Percentiles rank a stretch among this genome's conserved stretches.
Conservation (phyloP, 37 sponge, comb jelly and placozoan species). For the Crambe crambe region DNA sequence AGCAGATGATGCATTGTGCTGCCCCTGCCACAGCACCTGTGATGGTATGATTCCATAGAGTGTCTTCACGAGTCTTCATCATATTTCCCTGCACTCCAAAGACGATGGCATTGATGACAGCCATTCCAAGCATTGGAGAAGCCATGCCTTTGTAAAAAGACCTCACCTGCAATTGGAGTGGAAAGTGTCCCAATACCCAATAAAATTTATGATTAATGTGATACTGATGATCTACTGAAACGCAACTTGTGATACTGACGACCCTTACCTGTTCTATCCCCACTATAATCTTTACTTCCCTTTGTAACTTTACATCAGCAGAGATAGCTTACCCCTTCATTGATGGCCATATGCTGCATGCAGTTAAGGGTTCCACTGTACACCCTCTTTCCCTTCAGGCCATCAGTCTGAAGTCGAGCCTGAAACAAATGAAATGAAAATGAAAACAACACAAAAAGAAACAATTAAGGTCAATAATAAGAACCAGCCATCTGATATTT, state of each 20-base stretch:
- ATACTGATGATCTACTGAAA: too few relatives aligned
- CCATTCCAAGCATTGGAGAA: conserved; percentile 77
- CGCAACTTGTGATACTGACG: too few relatives aligned
- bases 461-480: too few relatives aligned
- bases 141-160: conserved; percentile 92
- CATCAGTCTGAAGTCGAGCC: conserved; percentile 71
- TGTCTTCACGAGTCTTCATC: conserved; percentile 42
- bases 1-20: conserved; percentile 45
- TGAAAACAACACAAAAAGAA: background rate
- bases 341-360: conserved; percentile 54
- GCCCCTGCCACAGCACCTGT: conserved; percentile 76
- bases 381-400: conserved; percentile 18
- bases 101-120: conserved; percentile 80
- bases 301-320: too few relatives aligned
- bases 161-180: conserved; percentile 38
- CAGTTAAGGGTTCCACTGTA: conserved; percentile 66
- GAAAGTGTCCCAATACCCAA: background rate
- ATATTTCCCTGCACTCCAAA: conserved; percentile 81
- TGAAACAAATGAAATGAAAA: conserved; percentile 8
- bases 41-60: conserved; percentile 35
- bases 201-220: background rate
- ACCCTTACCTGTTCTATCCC: too few relatives aligned
- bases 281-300: too few relatives aligned
- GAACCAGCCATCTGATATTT: too few relatives aligned
- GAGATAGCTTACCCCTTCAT: conserved; percentile 57